Evolutionary conservation across 1,140 invertebrate species (phyloP).

Genomic region (Leptonema lineaticorne): DNA sequence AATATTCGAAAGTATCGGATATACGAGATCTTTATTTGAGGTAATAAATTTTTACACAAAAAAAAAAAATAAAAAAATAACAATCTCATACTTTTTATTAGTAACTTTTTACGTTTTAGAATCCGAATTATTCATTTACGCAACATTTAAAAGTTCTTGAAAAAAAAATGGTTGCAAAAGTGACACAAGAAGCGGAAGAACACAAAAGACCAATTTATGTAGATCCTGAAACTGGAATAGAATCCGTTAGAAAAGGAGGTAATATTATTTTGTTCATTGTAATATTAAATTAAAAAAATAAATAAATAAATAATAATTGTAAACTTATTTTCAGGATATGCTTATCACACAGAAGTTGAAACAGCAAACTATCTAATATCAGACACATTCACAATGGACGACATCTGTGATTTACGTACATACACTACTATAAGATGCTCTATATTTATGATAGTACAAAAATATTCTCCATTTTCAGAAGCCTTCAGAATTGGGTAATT

Average conservation of each 20-base stretch:
- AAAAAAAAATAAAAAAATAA: too few species aligned
- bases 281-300: background rate
- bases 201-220: constrained; percentile 45
- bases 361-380: constrained; percentile 53
- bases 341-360: constrained; percentile 55
- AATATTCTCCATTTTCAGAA: constrained; percentile 53
- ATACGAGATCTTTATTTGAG: constrained; percentile 50
- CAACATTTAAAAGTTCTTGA: constrained; percentile 43
- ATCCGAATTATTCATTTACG: constrained; percentile 34
- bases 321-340: constrained; percentile 44
- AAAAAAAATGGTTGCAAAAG: constrained; percentile 48
- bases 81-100: background rate
- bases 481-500: constrained; percentile 49
- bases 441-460: constrained; percentile 53
- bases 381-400: constrained; percentile 48
- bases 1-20: constrained; percentile 53
- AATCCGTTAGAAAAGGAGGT: constrained; percentile 48
- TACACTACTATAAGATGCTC: constrained; percentile 48
- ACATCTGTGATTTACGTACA: constrained; percentile 53
- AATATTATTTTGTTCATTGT: background rate
- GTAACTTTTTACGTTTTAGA: background rate
- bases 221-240: constrained; percentile 44
- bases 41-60: constrained; percentile 22
- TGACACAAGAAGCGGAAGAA: constrained; percentile 46
- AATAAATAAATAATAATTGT: background rate